Evolutionary conservation across 2,113 vertebrate genomes (phyloP), one percentile per base, ranked within the genome.

Genomic region (Uria lomvia): DNA sequence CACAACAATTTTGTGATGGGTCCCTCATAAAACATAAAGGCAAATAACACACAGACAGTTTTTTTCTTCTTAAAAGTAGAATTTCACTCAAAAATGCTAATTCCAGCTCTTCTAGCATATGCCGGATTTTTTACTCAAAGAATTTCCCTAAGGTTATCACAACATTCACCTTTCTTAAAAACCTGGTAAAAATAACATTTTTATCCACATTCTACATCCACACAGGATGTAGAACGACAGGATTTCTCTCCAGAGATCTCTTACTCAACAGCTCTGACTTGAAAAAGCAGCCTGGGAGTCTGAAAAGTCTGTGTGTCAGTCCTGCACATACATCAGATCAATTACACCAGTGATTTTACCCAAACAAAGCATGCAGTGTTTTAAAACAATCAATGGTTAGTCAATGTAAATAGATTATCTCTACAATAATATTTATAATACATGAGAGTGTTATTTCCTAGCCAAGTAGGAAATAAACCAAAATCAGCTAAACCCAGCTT

Each of bases 291-390:
- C 40, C 65, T 38, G 27, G 15, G 47, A 84, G 36, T 8, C 78
- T 90, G 53, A 71, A 84, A 94, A 67, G 16, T 85, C 87, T 72
- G 68, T 11, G 11, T 58, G 60, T 75, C 74, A 85, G 30, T 72
- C 93, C 70, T 87, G 70, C 56, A 79, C 19, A 32, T 5, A 80
- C 5, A 68, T 65, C 45, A 60, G 90, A 77, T 75, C 79, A 96
- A 82, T 67, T 86, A 80, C 55, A 83, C 21, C 40, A 68, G 22
- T n/a, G 60, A 77, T 75, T 78, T 94, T 65, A 84, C 36, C 56
- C 86, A 94, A 96, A 92, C 83, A 96, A 87, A 94, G 68, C 65
- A 86, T 56, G 72, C 52, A 82, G n/a, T 76, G 77, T 92, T 92
- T 92, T 68, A 78, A 94, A 93, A 91, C 56, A 82, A 83, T 59